A percentile compares a stretch with the other conserved stretches of the same genome.
phyloP scores from a whole-genome alignment of 2,888 invertebrate genomes.

The Drosophila antonietae region DNA sequence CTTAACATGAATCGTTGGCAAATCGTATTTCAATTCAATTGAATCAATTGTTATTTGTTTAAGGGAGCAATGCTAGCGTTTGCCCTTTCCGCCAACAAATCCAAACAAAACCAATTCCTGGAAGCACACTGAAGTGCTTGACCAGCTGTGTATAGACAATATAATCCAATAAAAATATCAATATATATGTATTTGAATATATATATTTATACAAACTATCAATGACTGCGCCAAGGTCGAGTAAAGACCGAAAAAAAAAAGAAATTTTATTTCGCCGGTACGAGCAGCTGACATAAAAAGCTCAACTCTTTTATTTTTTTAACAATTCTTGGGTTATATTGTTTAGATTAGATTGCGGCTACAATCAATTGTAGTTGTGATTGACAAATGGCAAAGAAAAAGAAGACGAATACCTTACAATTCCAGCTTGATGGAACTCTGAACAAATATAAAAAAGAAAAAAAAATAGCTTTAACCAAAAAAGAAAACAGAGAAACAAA shows the following conservation, averaged over 20 bases:
- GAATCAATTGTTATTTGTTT: constrained; percentile 18
- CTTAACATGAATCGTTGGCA: constrained; percentile 20
- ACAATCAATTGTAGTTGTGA: constrained; percentile 32
- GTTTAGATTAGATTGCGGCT: constrained; percentile 54
- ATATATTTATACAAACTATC: constrained; percentile 7
- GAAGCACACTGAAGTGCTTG: constrained; percentile 25
- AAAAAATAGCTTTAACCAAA: constrained; percentile 10
- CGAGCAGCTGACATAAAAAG: constrained; percentile 42
- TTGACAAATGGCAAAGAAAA: constrained; percentile 26
- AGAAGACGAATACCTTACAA: background rate
- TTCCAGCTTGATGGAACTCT: constrained; percentile 38
- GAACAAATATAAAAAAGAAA: constrained; percentile 10
- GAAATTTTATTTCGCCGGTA: constrained; percentile 1
- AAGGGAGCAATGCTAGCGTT: constrained; percentile 15
- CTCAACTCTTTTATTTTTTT: constrained; percentile 30
- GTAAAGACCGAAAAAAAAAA: background rate
- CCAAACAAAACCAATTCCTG: constrained; percentile 27
- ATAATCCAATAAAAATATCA: background rate
- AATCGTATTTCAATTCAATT: constrained; percentile 4
- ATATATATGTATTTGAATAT: background rate
- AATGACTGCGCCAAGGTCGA: constrained; percentile 33
- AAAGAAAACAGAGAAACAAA: constrained; percentile 19
- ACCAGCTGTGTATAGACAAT: constrained; percentile 22
- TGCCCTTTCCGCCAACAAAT: constrained; percentile 1
- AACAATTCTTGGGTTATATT: constrained; percentile 24